Base-by-base conservation (phyloP, 2,888 invertebrate species). In the Muscina levida region DNA sequence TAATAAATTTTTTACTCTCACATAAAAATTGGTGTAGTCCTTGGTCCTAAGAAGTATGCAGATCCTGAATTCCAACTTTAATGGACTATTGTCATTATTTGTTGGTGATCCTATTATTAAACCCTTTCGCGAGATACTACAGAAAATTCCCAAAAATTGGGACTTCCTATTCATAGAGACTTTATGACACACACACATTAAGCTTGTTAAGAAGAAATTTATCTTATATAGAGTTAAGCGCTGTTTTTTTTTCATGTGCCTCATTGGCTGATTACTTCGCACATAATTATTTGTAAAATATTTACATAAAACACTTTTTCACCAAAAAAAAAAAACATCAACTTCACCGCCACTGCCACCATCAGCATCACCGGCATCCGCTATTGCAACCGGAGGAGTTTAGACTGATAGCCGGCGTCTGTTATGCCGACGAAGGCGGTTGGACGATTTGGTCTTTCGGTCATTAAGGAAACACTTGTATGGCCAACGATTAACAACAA, bases 401-500 rank as follows among this genome's bases (percentile, higher is more conserved):
- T n/a, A 44, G 44, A 44, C n/a, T n/a, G 48, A 17, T 11, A 48
- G 48, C 17, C 48, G 2, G 17, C 17, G 6, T 31, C 31, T 31
- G 31, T 31, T 6, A 56, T 46, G 26, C 19, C 19, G 66, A 57
- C 37, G 67, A 67, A 74, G 67, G 74, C 62, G 72, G 59, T 39
- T 39, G 59, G 59, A 5, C 46, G 65, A 39, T 67, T 46, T 37
- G 67, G 48, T 24, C 26, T 66, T 56, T 42, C 46, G 57, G 74
- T 68, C 67, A 74, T 74, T 74, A 74, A 74, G 74, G 67, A 31
- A 74, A 67, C 74, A 67, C 56, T 57, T 57, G 73, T 67, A 73
- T 39, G 46, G 24, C 10, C 22, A 26, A 19, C 26, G 44, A n/a
- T n/a, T n/a, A 44, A 44, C 44, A 44, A n/a, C 31, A 31, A 3